Evolutionary conservation across 2,888 invertebrate genomes (phyloP), one percentile per base, ranked within the genome.

Genomic region (Celastrina argiolus): DNA sequence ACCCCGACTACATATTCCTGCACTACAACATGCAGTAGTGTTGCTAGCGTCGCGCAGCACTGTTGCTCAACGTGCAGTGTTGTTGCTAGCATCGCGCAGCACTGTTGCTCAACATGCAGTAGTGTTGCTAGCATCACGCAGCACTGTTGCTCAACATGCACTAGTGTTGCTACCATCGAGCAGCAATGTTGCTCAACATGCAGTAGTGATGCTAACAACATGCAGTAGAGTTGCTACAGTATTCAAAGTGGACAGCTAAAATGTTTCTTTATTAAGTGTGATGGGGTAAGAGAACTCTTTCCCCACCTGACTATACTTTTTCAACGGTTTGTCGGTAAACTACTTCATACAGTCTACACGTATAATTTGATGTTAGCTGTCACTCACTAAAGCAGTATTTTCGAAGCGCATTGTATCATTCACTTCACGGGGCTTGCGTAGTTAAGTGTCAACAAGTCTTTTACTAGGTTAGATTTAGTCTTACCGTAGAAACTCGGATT

Each of bases 1-100:
- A 91, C 79, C 91, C 82, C 68, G 92, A 93, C 74, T 92, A 93
- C 78, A 91, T 93, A 72, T 89, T 90, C 81, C 75, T 91, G 76
- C 87, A 89, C 80, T 90, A 91, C 76, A 91, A 86, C 69, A 88
- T 88, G 88, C 84, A 90, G 79, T 89, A 85, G 69, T 42, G 56
- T 64, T 64, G 66, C 64, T 66, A 66, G 67, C 66, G 67, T 65
- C 64, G n/a, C n/a, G n/a, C n/a, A n/a, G n/a, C n/a, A n/a, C n/a
- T n/a, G n/a, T n/a, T n/a, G n/a, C n/a, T n/a, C n/a, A n/a, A n/a
- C n/a, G n/a, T n/a, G 61, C 68, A 56, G 51, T n/a, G 18, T 36
- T 61, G 34, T 56, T 69, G 64, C 58, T 58, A 65, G 56, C 63
- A 64, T 64, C 67, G 56, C 69, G 39, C 18, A 42, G 16, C 66